Conservation (phyloP, 2,113 vertebrate species). For the mouse (Mus musculus) region GRCm39 chr7:112142501-112143000, state of each 20-base stretch:
- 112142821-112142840: background rate
- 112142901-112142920: background rate
- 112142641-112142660: background rate
- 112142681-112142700: no score
- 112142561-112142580: background rate
- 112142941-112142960: background rate
- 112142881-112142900: background rate
- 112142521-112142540: background rate
- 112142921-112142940: background rate
- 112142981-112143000: background rate
- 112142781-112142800: background rate
- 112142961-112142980: background rate
- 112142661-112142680: background rate
- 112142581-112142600: background rate
- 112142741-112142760: background rate
- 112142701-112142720: background rate
- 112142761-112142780: background rate
- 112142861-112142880: background rate
- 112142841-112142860: background rate
- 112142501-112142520: background rate
- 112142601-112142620: background rate
- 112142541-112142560: background rate
- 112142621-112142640: no score
- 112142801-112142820: background rate
- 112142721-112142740: background rate